Evolutionary conservation across 2,113 vertebrate species (phyloP).

Genomic region (Ranitomeya variabilis): DNA sequence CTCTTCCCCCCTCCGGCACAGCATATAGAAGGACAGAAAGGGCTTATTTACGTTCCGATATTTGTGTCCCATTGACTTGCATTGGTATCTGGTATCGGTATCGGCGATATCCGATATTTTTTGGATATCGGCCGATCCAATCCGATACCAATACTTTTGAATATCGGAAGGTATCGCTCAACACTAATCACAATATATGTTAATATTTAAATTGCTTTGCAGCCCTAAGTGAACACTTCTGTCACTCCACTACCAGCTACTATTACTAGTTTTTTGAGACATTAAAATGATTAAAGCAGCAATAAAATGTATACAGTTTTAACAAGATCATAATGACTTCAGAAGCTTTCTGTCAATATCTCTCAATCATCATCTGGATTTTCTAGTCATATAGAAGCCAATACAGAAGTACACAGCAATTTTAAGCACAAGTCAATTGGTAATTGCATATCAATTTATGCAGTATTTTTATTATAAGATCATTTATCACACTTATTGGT

Average conservation of each 20-base stretch:
- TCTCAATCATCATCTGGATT: neutral
- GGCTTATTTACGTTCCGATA: no score
- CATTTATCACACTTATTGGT: neutral
- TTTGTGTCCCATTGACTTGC: no score
- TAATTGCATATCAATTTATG: neutral
- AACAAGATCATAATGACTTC: neutral
- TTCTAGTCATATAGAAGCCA: conserved; percentile 1
- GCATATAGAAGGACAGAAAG: no score
- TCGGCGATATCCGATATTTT: no score
- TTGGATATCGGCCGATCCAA: no score
- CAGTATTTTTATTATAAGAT: neutral
- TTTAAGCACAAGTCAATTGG: neutral
- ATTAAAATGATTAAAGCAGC: neutral
- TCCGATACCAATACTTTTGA: no score
- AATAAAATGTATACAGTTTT: neutral
- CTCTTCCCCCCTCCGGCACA: no score
- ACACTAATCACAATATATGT: no score
- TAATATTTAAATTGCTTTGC: neutral
- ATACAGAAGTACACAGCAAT: neutral
- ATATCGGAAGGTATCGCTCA: no score
- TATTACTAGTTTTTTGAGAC: neutral
- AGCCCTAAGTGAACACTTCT: neutral
- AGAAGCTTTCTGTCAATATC: conserved; percentile 1
- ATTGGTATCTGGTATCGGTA: no score
- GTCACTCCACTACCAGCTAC: neutral